These are phyloP conservation scores for Dysdera silvatica DNA, from an alignment of 1,140 invertebrate genomes.

Conservation along the genomic window DNA sequence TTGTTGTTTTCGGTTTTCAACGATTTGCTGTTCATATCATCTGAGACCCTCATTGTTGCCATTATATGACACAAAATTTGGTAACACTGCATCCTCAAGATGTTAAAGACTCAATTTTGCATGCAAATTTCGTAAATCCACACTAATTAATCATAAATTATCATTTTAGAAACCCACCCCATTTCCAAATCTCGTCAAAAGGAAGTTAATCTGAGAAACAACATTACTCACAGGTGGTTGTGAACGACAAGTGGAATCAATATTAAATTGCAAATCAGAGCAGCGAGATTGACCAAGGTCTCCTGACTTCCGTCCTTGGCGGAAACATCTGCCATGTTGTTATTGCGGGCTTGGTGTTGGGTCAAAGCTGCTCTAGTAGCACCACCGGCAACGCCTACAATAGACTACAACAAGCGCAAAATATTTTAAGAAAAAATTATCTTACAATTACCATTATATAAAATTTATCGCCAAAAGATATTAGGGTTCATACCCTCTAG, in stretches of 20 bases:
- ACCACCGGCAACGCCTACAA: slow-evolving; percentile 78
- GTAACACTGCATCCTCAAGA: slow-evolving; percentile 15
- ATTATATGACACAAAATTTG: slow-evolving; percentile 32
- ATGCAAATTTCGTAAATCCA: not conserved
- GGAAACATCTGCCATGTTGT: slow-evolving; percentile 85
- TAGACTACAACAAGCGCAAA: slow-evolving; percentile 58
- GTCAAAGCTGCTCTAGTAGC: slow-evolving; percentile 85
- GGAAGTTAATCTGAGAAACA: not conserved
- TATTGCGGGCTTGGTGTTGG: slow-evolving; percentile 58
- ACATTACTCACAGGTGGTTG: slow-evolving; percentile 39
- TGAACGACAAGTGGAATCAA: slow-evolving; percentile 60
- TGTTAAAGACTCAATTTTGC: not conserved
- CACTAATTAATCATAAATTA: not conserved
- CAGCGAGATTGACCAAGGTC: slow-evolving; percentile 82
- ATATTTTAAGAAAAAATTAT: slow-evolving; percentile 44
- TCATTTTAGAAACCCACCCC: not conserved
- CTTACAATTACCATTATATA: too few relatives aligned
- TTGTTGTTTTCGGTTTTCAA: too few relatives aligned
- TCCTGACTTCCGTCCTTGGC: slow-evolving; percentile 96
- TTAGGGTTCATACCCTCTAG: too few relatives aligned
- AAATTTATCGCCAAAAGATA: too few relatives aligned
- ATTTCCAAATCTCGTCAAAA: not conserved
- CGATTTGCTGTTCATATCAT: too few relatives aligned
- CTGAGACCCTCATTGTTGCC: too few relatives aligned
- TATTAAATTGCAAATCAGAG: slow-evolving; percentile 65